phyloP scores from a whole-genome alignment of 2,888 invertebrate species.

The Caenorhabditis macrosperma region DNA sequence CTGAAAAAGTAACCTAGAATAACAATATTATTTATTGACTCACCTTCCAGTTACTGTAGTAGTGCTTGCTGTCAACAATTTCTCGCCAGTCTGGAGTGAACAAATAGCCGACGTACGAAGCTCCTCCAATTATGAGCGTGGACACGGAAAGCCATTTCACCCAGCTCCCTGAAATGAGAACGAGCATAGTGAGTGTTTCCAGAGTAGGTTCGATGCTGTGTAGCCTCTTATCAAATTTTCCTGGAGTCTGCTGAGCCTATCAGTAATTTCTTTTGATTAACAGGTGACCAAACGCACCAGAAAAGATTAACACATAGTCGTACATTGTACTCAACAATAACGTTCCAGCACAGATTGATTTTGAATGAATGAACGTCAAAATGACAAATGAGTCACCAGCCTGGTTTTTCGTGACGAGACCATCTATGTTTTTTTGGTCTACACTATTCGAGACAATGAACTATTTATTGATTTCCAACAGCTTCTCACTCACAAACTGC shows the following conservation, averaged over 20 bases:
- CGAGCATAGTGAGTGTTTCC: neutral
- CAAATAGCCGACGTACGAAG: constrained; percentile 69
- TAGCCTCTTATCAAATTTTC: constrained; percentile 1
- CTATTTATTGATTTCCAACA: neutral
- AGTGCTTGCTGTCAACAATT: constrained; percentile 75
- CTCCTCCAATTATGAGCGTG: constrained; percentile 64
- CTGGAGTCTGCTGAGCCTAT: neutral
- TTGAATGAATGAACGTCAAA: neutral
- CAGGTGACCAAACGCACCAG: neutral
- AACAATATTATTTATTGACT: neutral
- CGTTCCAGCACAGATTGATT: neutral
- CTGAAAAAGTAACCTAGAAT: constrained; percentile 58
- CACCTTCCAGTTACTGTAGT: constrained; percentile 79
- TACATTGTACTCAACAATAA: constrained; percentile 8
- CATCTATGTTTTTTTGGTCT: neutral
- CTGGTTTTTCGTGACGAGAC: neutral
- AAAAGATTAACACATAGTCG: neutral
- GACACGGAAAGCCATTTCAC: constrained; percentile 66
- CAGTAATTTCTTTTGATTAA: neutral
- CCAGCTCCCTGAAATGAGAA: constrained; percentile 63
- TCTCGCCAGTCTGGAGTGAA: constrained; percentile 74
- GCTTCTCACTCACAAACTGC: constrained; percentile 55
- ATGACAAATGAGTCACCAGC: neutral
- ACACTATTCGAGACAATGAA: neutral
- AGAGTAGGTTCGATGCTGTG: neutral